Evolutionary conservation across 2,113 vertebrate genomes (phyloP), one percentile per base, ranked within the genome.

Genomic region (Forbesichthys agassizii): DNA sequence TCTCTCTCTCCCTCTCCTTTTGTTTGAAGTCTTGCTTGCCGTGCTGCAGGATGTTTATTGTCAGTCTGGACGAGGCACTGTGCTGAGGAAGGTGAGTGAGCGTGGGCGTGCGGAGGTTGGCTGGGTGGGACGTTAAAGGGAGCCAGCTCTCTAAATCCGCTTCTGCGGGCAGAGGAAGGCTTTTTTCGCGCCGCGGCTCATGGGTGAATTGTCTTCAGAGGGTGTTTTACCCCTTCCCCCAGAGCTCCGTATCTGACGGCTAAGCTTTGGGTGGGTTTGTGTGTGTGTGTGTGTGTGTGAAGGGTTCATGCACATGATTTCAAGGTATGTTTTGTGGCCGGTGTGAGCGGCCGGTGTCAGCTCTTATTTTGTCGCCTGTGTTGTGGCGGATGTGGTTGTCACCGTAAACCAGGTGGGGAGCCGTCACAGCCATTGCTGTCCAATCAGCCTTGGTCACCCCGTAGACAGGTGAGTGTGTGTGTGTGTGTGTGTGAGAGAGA

Each of bases 31-130:
- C 71, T 77, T 60, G 20, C 54, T 72, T 53, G 85, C 74, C 75
- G 83, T 88, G 91, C 77, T 82, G 87, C 89, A 82, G 87, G 91
- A 91, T 85, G 89, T 88, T 81, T 82, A 84, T 81, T 75, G 80
- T 77, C 75, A 54, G 64, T 68, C 72, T 77, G 66, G 74, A 84
- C 68, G 69, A 73, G 77, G 36, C 46, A 11, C 74, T 78, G 66
- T 18, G 73, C 86, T 86, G 86, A 86, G 82, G 78, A 79, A 92
- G 91, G 91, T 92, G 88, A 92, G 89, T 57, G 3, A 59, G 48
- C 64, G 68, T 12, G 3, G 27, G 13, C 1, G 6, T 0, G 60
- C 9, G 18, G n/a, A 11, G 55, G 55, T 16, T 20, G 56, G 10
- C 11, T 11, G 56, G 12, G 56, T 11, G 1, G 27, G 12, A 5